Evolutionary conservation across 2,888 invertebrate species (phyloP), one percentile per base, ranked within the genome.

Genomic region (Agrotis clavis): DNA sequence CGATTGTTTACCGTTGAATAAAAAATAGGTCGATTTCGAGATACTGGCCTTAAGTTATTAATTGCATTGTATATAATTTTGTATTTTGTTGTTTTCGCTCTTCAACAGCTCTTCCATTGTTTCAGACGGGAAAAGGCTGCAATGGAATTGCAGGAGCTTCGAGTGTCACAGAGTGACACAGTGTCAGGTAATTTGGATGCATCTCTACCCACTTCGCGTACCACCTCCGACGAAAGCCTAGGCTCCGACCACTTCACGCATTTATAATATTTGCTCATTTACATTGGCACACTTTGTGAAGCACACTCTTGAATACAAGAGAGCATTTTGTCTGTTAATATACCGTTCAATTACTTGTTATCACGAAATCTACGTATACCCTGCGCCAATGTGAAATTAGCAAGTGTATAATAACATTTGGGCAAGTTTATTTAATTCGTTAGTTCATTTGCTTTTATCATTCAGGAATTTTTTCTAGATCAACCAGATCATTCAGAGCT

Each of bases 181-280:
- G 96, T 97, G 81, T 97, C 97, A 92, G 97, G 97, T 92, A 97
- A 97, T 90, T 96, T 97, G 91, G 94, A 94, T 86, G 92, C 92
- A 85, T 91, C 92, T 67, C 93, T 96, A 90, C 94, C 96, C 90
- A 95, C 95, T 85, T 96, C 97, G 89, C 93, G 93, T 81, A 94
- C 96, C 87, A 95, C 95, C 82, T 96, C 95, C 51, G 89, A 90
- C 74, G 95, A 93, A 76, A 95, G 94, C 79, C 87, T 95, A 67
- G 91, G 89, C 88, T 95, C 95, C 25, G 91, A 94, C 86, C 92
- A 93, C 78, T 93, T 95, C 89, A 96, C 96, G 71, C 94, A 94
- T 90, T 92, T 95, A 82, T 93, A 89, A 88, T 68, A 72, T 53
- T 74, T 70, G 71, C 78, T 82, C 74, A 74, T 83, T 79, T 83